Percentiles rank a stretch among this genome's conserved stretches.
phyloP scores from a whole-genome alignment of 2,888 invertebrate genomes.

The Masnerella sp. region DNA sequence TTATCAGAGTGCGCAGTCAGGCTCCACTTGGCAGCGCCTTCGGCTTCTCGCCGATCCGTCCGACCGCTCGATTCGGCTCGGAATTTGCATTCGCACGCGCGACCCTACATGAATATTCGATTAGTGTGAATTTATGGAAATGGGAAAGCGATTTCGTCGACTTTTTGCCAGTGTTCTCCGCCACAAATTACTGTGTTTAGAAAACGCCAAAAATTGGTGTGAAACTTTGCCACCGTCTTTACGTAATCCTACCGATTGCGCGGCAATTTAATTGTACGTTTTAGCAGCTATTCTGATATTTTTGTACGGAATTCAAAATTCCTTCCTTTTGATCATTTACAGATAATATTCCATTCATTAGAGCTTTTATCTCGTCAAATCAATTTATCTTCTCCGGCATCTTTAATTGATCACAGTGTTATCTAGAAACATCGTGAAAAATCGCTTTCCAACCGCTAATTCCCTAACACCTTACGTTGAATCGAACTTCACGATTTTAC shows the following conservation, averaged over 20 bases:
- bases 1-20: constrained; percentile 54
- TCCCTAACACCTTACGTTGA: neutral
- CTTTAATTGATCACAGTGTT: neutral
- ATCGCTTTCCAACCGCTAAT: neutral
- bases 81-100: constrained; percentile 37
- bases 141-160: constrained; percentile 6
- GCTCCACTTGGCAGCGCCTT: constrained; percentile 48
- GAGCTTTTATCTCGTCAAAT: neutral
- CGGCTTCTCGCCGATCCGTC: constrained; percentile 16
- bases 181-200: neutral
- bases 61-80: constrained; percentile 13
- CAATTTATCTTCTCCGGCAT: too few relatives aligned
- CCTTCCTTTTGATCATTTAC: too few relatives aligned
- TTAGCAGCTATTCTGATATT: too few relatives aligned
- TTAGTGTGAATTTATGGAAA: constrained; percentile 11
- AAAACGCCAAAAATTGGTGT: neutral
- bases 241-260: too few relatives aligned
- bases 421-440: neutral
- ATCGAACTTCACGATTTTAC: neutral
- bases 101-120: constrained; percentile 19
- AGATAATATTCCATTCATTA: too few relatives aligned
- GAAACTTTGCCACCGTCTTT: too few relatives aligned
- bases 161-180: neutral
- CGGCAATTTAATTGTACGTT: too few relatives aligned
- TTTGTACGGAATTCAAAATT: too few relatives aligned